Conservation (phyloP, 30 jellyfish, hydroid and myxozoan genomes). For the Chrysaora quinquecirrha region DNA sequence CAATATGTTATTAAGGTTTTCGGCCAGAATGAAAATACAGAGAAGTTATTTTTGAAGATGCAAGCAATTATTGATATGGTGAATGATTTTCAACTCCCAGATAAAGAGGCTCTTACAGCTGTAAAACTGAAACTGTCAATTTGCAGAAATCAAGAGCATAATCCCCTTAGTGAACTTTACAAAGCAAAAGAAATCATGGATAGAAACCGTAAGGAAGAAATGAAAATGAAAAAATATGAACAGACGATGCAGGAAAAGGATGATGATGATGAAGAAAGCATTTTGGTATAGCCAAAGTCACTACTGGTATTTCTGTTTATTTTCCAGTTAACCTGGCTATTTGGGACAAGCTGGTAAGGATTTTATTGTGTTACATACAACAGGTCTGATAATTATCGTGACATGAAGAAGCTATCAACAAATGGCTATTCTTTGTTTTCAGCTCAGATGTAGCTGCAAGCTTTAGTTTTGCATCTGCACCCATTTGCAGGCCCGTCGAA, state of each 20-base stretch:
- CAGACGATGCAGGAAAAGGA: not conserved
- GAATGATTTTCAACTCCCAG: slow-evolving; percentile 56
- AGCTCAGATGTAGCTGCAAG: no score
- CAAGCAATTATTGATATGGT: slow-evolving; percentile 59
- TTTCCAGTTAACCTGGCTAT: no score
- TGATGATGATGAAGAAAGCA: slow-evolving; percentile 31
- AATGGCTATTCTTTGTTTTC: no score
- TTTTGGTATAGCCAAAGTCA: not conserved
- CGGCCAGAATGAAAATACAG: slow-evolving; percentile 29
- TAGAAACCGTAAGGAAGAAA: slow-evolving; percentile 67
- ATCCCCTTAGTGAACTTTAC: slow-evolving; percentile 79
- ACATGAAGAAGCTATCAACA: no score
- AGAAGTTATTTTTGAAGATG: slow-evolving; percentile 45
- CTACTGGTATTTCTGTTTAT: no score
- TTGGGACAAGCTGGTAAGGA: no score
- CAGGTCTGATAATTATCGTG: no score
- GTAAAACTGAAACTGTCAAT: slow-evolving; percentile 53
- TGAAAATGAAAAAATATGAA: no score
- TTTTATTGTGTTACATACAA: no score
- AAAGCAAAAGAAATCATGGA: slow-evolving; percentile 65
- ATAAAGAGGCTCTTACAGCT: slow-evolving; percentile 31
- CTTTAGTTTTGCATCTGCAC: no score
- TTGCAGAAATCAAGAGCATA: slow-evolving; percentile 83
- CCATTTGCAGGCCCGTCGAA: no score
- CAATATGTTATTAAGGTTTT: slow-evolving; percentile 38